These are phyloP conservation scores for Rhinopomastus cyanomelas DNA, from an alignment of 2,113 vertebrate species.

Conservation along the genomic window DNA sequence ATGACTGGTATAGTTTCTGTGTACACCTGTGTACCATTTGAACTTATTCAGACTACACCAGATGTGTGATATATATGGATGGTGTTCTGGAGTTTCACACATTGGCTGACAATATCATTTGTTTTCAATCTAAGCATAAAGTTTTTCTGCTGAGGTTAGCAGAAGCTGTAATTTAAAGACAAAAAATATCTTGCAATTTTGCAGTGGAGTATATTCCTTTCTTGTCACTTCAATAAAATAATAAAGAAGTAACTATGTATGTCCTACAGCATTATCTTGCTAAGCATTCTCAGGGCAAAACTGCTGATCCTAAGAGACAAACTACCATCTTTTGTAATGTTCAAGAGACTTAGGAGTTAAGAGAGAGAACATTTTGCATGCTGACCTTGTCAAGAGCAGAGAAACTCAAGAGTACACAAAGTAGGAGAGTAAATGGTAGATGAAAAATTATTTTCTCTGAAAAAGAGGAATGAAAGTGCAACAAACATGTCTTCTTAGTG, in stretches of 20 bases:
- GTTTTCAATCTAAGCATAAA: neutral
- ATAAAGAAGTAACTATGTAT: neutral
- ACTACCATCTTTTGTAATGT: neutral
- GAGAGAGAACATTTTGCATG: constrained; percentile 1
- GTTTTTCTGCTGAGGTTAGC: constrained; percentile 13
- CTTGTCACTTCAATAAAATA: constrained; percentile 15
- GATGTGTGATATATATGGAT: neutral
- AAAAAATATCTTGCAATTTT: constrained; percentile 15
- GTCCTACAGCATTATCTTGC: neutral
- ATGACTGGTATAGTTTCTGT: constrained; percentile 26
- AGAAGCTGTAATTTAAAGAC: constrained; percentile 28
- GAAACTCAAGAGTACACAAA: neutral
- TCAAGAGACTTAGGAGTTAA: constrained; percentile 42
- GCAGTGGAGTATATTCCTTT: constrained; percentile 4
- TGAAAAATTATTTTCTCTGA: neutral
- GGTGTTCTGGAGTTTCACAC: neutral
- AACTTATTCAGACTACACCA: constrained; percentile 48
- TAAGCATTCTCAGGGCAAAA: constrained; percentile 24
- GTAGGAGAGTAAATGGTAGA: neutral
- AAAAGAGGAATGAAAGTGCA: neutral
- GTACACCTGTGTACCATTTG: neutral
- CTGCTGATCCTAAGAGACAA: constrained; percentile 19
- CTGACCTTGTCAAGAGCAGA: constrained; percentile 40
- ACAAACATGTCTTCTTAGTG: neutral
- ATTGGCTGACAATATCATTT: neutral